Evolutionary conservation across 2,113 vertebrate species (phyloP), one percentile per base, ranked within the genome.

Genomic region (Rissa tridactyla): DNA sequence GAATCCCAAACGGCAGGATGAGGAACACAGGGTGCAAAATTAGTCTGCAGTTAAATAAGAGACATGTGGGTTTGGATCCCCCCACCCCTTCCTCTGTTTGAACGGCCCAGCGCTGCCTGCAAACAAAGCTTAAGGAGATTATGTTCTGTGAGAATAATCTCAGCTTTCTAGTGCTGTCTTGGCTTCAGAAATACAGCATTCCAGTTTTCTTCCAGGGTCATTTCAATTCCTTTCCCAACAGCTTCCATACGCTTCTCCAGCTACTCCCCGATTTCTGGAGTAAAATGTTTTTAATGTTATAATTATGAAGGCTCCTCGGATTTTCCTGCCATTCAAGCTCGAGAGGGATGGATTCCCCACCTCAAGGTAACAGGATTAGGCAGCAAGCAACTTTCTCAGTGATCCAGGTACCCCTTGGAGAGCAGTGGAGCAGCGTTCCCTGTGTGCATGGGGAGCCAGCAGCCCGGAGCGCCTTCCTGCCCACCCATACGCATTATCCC

Each of bases 71-170:
- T 88, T 92, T 91, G 86, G 75, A 80, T 81, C 15, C 71, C 30
- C n/a, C 20, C 2, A 40, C 38, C 23, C 42, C 54, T 58, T 64
- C 38, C 25, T 73, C 92, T 93, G 71, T 96, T 97, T 94, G 92
- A 97, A 95, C 86, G 94, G 95, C 88, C 61, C 75, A 95, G 72
- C 4, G 17, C 76, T 96, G 86, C 86, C n/a, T 88, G 19, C 2
- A 17, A 96, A 97, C 95, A 97, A 97, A 97, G 86, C 91, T 62
- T 97, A 97, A 97, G 52, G 92, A 96, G 95, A 93, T 96, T 98
- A 97, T 58, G 40, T 75, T 95, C 60, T 81, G 76, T 75, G 83
- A 97, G 79, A 81, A 94, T 95, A 96, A 97, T 96, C 95, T 93
- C 93, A 83, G 79, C 82, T 90, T 92, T 94, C 95, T 88, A 92